phyloP scores from a whole-genome alignment of 2,113 vertebrate species.

The cat (Felis catus) region F.catus_Fca126_mat1.0 CM031415.1:103504001-103504500 shows the following conservation, averaged over 20 bases:
- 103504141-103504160: not conserved
- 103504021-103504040: not conserved
- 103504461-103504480: not conserved
- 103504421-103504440: not conserved
- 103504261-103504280: not conserved
- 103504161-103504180: not conserved
- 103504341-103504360: not conserved
- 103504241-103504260: not conserved
- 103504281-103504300: not conserved
- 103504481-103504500: not conserved
- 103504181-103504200: not conserved
- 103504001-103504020: not conserved
- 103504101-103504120: not conserved
- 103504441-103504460: not conserved
- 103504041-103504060: not conserved
- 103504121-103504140: not conserved
- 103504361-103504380: not conserved
- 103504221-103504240: not conserved
- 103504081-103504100: not conserved
- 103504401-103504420: not conserved
- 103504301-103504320: not conserved
- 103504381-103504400: not conserved
- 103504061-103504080: not conserved
- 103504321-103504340: not conserved
- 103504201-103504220: not conserved